Conservation (phyloP, 2,888 invertebrate species). For the Phortica magna region DNA sequence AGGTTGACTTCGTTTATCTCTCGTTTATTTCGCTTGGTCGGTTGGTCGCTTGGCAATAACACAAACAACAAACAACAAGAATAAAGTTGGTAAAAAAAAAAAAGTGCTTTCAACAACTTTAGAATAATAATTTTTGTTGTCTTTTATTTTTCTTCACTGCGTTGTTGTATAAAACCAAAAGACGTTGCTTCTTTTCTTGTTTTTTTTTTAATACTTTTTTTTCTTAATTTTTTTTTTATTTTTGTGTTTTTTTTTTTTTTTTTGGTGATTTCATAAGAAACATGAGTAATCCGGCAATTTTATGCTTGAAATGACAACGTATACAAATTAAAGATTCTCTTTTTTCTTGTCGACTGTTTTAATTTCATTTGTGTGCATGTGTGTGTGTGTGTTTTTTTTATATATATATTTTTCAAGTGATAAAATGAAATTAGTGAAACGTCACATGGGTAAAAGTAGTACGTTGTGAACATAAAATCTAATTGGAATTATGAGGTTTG, state of each 20-base stretch:
- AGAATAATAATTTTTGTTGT: not conserved
- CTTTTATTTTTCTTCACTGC: not conserved
- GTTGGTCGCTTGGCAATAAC: conserved; percentile 3
- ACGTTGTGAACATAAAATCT: conserved; percentile 7
- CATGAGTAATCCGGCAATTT: conserved; percentile 28
- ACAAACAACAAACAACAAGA: conserved; percentile 12
- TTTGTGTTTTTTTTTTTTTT: conserved; percentile 15
- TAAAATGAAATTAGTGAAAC: not conserved
- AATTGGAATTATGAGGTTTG: conserved; percentile 17
- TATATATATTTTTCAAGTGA: not conserved
- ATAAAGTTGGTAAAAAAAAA: not conserved
- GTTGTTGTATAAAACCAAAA: not conserved
- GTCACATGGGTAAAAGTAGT: not conserved
- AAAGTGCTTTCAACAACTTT: conserved; percentile 13
- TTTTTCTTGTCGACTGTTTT: not conserved
- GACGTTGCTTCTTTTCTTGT: not conserved
- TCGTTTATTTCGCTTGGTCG: not conserved
- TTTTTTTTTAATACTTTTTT: not conserved
- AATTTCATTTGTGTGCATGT: not conserved
- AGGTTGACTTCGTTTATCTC: conserved; percentile 11
- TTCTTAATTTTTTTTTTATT: not conserved
- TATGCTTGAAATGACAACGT: conserved; percentile 24
- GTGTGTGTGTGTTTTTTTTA: not conserved
- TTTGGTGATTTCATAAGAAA: conserved; percentile 24
- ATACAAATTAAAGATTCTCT: not conserved